Percentiles rank a stretch among this genome's conserved stretches.
Evolutionary conservation across 2,113 vertebrate species (phyloP).

Genomic region (Sapayoa aenigma): DNA sequence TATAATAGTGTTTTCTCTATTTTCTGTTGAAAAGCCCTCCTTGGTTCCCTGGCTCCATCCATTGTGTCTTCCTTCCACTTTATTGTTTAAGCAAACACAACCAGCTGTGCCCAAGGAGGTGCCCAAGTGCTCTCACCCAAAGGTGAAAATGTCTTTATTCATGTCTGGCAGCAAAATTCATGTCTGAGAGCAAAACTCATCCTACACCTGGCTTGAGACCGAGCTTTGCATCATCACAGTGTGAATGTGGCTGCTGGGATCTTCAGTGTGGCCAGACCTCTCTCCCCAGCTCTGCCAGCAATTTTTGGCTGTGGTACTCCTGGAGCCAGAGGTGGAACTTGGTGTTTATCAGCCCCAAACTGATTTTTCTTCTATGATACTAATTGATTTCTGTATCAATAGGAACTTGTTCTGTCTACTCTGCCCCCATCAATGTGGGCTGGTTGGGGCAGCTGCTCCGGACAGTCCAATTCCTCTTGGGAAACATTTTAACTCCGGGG

Average conservation of each 20-base stretch:
- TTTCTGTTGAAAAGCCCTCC: not conserved
- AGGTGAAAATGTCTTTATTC: not conserved
- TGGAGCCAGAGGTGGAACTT: not conserved
- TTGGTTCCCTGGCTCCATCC: not conserved
- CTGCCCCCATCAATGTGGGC: rapidly evolving
- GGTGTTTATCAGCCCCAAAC: not conserved
- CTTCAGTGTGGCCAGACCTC: not conserved
- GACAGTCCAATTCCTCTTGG: not conserved
- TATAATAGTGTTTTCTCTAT: rapidly evolving
- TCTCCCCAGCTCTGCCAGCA: not conserved
- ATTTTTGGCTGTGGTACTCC: not conserved
- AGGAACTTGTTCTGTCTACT: not conserved
- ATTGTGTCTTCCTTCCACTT: not conserved
- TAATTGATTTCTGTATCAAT: not conserved
- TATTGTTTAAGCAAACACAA: not conserved
- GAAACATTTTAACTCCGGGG: not conserved
- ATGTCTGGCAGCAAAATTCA: rapidly evolving
- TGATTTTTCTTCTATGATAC: not conserved
- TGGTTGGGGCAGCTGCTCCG: not conserved
- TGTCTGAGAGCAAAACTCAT: not conserved
- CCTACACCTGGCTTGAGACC: not conserved
- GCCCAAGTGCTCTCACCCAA: not conserved
- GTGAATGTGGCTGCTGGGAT: not conserved
- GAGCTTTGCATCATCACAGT: not conserved
- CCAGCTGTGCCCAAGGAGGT: not conserved